These are phyloP conservation scores for Elanoides forficatus DNA, from an alignment of 2,113 vertebrate species.

Conservation along the genomic window DNA sequence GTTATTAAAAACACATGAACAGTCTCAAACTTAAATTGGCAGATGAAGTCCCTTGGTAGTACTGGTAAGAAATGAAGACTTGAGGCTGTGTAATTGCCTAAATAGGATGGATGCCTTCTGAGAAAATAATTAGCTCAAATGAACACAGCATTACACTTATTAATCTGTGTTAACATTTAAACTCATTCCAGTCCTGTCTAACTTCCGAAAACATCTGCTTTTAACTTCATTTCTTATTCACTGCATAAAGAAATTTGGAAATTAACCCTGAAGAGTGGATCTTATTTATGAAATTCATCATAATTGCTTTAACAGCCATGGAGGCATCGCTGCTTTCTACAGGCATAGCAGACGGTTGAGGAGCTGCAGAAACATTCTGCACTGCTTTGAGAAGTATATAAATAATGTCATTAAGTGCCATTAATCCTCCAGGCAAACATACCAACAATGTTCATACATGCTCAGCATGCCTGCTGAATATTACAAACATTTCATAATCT, in stretches of 20 bases:
- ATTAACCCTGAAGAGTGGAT: background rate
- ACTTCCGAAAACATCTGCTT: conserved; percentile 14
- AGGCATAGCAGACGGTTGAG: background rate
- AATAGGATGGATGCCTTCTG: conserved; percentile 31
- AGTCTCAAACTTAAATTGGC: background rate
- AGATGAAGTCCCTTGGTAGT: background rate
- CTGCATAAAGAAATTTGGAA: background rate
- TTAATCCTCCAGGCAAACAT: background rate
- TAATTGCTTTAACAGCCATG: background rate
- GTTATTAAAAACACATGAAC: conserved; percentile 57
- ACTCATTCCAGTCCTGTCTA: background rate
- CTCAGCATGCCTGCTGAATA: background rate
- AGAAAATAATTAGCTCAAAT: conserved; percentile 53
- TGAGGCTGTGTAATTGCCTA: conserved; percentile 49
- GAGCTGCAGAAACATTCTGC: background rate
- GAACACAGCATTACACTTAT: conserved; percentile 40
- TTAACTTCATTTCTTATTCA: conserved; percentile 28
- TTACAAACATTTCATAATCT: background rate
- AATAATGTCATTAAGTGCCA: background rate
- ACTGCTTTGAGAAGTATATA: background rate
- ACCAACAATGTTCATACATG: background rate
- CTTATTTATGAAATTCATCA: background rate
- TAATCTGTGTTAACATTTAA: conserved; percentile 41
- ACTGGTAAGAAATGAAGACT: background rate
- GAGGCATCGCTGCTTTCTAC: background rate